Evolutionary conservation across 2,888 invertebrate genomes (phyloP).

Genomic region (Selenia dentaria): DNA sequence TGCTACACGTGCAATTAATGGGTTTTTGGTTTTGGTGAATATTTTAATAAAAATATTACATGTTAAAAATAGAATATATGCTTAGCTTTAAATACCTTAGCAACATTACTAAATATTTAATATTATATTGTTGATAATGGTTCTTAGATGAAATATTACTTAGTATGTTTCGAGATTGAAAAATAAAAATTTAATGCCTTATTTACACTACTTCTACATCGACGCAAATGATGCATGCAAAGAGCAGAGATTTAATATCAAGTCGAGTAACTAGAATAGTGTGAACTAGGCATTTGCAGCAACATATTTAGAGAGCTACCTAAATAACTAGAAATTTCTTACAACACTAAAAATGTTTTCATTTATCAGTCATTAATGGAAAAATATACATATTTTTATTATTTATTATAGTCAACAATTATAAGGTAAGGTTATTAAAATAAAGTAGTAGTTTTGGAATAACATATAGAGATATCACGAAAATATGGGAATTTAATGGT

Average conservation of each 20-base stretch:
- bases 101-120: no score
- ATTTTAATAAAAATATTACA: neutral
- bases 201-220: neutral
- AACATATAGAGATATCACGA: slow-evolving; percentile 46
- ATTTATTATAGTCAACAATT: slow-evolving; percentile 38
- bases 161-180: slow-evolving; percentile 2
- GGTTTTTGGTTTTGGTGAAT: no score
- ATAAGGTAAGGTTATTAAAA: slow-evolving; percentile 30
- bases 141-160: neutral
- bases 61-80: neutral
- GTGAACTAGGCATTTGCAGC: slow-evolving; percentile 17
- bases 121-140: no score
- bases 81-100: no score
- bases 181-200: neutral
- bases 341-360: slow-evolving; percentile 26
- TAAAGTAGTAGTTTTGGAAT: slow-evolving; percentile 44
- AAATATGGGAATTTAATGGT: slow-evolving; percentile 24
- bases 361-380: slow-evolving; percentile 51
- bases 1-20: no score
- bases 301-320: slow-evolving; percentile 67
- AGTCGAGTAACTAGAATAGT: slow-evolving; percentile 1
- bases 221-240: no score
- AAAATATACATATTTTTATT: slow-evolving; percentile 44
- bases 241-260: no score
- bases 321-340: slow-evolving; percentile 48